Evolutionary conservation across 2,888 invertebrate species (phyloP), one percentile per base, ranked within the genome.

Genomic region (Tetranychus piercei): DNA sequence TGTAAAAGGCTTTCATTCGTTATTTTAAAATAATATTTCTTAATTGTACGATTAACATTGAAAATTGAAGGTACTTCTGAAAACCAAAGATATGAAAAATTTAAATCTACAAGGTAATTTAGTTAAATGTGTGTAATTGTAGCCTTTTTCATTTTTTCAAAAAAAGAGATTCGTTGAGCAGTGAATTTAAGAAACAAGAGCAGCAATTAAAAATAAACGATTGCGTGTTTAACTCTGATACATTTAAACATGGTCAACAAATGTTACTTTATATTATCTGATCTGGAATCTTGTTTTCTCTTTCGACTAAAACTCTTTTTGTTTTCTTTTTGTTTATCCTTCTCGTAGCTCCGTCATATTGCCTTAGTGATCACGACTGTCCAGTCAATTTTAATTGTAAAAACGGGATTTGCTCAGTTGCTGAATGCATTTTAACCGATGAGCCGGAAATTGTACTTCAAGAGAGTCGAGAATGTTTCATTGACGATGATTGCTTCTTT

Each of bases 301-400:
- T 67, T 67, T 20, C 18, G n/a, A 20, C 18, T 67, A 22, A 20
- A n/a, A n/a, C n/a, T n/a, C n/a, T n/a, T n/a, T n/a, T 65, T 67
- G 2, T 67, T 15, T 67, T 22, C 8, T 3, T 18, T 18, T 67
- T 67, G 20, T 67, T 67, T 67, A 22, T n/a, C n/a, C n/a, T 67
- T 67, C 20, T 67, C 9, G 6, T 6, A 67, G 67, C 67, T 18
- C 23, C 67, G n/a, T 23, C 23, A 67, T n/a, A 11, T 22, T 67
- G 67, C 23, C 67, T 20, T 22, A 67, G 23, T 7, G 67, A 67
- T 67, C 67, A 22, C 23, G 22, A 67, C 6, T 67, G 67, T 67
- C 67, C 67, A 67, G 6, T 67, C 67, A 67, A 67, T 67, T 67
- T 67, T 67, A 67, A 67, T 23, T 67, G 67, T 67, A 67, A 67